Conservation (phyloP, 2,113 vertebrate species). For the Pachycephala philippinensis region DNA sequence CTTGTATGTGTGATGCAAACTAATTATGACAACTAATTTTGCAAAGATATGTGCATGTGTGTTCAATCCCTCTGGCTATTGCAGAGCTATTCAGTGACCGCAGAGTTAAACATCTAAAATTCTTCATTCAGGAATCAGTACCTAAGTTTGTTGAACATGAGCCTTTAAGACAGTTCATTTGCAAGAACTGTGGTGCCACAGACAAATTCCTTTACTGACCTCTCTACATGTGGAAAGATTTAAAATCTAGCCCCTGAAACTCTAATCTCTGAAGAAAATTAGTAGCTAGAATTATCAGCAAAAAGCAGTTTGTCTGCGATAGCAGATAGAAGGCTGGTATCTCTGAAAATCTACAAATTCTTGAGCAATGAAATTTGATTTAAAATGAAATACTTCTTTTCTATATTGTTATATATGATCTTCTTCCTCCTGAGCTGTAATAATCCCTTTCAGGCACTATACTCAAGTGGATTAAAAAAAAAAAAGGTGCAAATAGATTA, state of each 20-base stretch:
- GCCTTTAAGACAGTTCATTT: neutral
- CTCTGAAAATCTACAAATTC: neutral
- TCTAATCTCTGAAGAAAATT: slow-evolving; percentile 35
- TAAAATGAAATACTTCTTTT: neutral
- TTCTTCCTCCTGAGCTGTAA: neutral
- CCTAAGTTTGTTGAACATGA: rapidly evolving
- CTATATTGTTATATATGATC: neutral
- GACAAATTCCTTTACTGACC: slow-evolving; percentile 10
- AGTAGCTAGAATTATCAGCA: slow-evolving; percentile 39
- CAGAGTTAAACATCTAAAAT: neutral
- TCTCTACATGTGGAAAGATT: neutral
- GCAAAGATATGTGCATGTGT: neutral
- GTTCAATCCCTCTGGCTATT: neutral
- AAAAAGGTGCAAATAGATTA: neutral
- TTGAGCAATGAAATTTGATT: neutral
- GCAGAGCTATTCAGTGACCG: neutral
- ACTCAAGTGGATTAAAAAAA: neutral
- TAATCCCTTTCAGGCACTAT: neutral
- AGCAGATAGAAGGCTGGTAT: slow-evolving; percentile 12
- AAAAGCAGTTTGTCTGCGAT: neutral
- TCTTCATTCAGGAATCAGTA: neutral
- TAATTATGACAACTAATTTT: neutral
- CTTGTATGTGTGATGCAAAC: neutral
- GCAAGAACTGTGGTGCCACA: neutral
- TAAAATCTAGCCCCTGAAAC: slow-evolving; percentile 5